These are phyloP conservation scores for Myopa testacea DNA, from an alignment of 2,888 invertebrate species.

Conservation along the genomic window DNA sequence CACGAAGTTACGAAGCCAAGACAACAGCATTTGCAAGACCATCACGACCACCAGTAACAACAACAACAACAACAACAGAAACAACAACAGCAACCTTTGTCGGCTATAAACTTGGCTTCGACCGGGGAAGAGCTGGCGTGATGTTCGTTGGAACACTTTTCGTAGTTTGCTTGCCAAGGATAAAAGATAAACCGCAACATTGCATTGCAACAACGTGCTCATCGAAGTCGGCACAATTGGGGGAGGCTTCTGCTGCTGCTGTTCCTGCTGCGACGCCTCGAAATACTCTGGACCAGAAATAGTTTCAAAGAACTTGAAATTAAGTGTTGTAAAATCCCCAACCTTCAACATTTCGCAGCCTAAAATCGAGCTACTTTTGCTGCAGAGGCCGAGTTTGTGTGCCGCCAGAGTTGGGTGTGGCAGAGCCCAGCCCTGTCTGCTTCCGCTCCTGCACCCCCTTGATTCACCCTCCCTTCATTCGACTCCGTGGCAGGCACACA, in stretches of 20 bases:
- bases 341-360: not conserved
- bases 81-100: not conserved
- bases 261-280: not conserved
- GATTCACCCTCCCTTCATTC: not conserved
- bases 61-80: not conserved
- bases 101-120: not conserved
- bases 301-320: slow-evolving; percentile 28
- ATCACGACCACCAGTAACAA: not conserved
- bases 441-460: not conserved
- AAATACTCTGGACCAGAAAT: slow-evolving; percentile 1
- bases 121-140: not conserved
- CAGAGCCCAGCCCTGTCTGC: not conserved
- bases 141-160: slow-evolving; percentile 8
- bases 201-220: not conserved
- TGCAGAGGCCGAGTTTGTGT: not conserved
- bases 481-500: not conserved
- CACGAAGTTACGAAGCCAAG: slow-evolving; percentile 10
- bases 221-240: not conserved
- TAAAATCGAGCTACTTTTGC: not conserved
- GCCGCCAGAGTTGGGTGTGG: not conserved
- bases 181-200: slow-evolving; percentile 35
- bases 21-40: not conserved
- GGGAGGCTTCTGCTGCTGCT: not conserved
- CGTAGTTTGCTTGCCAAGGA: slow-evolving; percentile 28
- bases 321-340: not conserved